Evolutionary conservation across 2,797 vertebrate species (phyloP).

Genomic region (Eremophila alpestris): DNA sequence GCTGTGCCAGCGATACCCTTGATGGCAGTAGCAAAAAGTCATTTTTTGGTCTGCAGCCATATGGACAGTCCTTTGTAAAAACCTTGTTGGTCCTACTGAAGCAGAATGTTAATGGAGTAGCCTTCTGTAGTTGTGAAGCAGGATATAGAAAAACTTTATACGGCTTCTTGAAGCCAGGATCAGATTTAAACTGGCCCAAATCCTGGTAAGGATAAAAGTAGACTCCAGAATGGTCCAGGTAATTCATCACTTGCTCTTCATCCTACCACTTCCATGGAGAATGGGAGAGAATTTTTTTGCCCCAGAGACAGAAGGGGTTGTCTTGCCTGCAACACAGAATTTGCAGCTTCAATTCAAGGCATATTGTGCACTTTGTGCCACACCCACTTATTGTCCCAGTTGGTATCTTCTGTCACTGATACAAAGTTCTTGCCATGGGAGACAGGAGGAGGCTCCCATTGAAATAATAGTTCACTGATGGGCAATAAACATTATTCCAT

Average conservation of each 20-base stretch:
- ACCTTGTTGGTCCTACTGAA: not conserved
- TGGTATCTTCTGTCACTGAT: not conserved
- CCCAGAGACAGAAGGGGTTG: not conserved
- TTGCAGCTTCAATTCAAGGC: not conserved
- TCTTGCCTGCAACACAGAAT: not conserved
- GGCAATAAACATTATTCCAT: not conserved
- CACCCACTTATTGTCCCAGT: not conserved
- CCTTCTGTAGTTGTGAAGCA: not conserved
- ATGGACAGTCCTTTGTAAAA: not conserved
- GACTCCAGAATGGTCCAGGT: not conserved
- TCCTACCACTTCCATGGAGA: not conserved
- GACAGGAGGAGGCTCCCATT: not conserved
- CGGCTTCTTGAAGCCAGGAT: not conserved
- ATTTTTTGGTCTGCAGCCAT: not conserved
- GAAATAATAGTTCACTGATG: not conserved
- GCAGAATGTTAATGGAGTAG: not conserved
- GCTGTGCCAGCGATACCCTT: not conserved
- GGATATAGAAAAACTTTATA: not conserved
- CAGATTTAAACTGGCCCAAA: not conserved
- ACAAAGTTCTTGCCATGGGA: not conserved
- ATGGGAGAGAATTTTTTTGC: not conserved
- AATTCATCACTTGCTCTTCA: not conserved
- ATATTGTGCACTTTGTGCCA: not conserved
- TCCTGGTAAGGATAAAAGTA: not conserved
- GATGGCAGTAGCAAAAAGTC: not conserved